These are phyloP conservation scores for Sisyra terminalis DNA, from an alignment of 2,888 invertebrate genomes.

Conservation along the genomic window DNA sequence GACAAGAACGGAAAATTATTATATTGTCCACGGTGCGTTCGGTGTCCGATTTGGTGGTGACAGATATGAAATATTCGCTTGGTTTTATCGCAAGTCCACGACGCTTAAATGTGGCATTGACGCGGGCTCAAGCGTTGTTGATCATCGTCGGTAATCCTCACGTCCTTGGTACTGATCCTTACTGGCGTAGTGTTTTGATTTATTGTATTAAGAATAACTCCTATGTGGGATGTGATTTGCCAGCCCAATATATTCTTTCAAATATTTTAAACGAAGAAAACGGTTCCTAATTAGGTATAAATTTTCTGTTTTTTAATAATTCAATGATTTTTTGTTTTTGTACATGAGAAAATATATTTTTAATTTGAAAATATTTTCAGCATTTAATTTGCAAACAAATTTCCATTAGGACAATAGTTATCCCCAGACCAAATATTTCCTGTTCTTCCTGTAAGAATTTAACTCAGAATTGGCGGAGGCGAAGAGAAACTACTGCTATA, in stretches of 20 bases:
- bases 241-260: conserved; percentile 15
- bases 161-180: conserved; percentile 42
- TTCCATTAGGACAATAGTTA: too few species aligned
- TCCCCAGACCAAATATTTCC: too few species aligned
- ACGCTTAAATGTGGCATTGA: conserved; percentile 79
- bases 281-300: too few species aligned
- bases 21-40: conserved; percentile 56
- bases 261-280: not conserved
- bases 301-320: not conserved
- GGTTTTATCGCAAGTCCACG: conserved; percentile 61
- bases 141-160: conserved; percentile 75
- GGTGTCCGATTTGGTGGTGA: conserved; percentile 22
- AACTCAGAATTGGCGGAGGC: too few species aligned
- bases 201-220: conserved; percentile 44
- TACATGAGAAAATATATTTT: too few species aligned
- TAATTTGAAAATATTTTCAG: too few species aligned
- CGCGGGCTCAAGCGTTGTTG: conserved; percentile 62
- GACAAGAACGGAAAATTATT: conserved; percentile 58
- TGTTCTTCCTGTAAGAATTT: too few species aligned
- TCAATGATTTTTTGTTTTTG: too few species aligned
- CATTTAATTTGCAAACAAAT: too few species aligned
- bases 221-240: conserved; percentile 54
- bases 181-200: conserved; percentile 49
- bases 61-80: conserved; percentile 36
- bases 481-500: too few species aligned